Evolutionary conservation across 2,888 invertebrate species (phyloP).

Genomic region (Tanaodytes sp.): DNA sequence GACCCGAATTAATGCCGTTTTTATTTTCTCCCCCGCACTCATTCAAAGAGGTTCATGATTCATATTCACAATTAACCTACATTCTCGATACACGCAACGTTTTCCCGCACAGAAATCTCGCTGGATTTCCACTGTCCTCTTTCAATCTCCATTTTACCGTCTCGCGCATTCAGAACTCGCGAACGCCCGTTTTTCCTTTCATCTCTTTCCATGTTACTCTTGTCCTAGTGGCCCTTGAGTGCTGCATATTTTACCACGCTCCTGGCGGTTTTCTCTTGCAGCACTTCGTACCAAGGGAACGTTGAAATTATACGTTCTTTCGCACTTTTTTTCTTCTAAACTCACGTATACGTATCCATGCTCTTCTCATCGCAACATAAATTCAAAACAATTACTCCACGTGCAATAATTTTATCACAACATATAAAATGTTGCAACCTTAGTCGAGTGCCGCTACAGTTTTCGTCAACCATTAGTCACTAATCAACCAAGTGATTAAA

Average conservation of each 20-base stretch:
- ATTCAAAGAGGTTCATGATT: slow-evolving; percentile 40
- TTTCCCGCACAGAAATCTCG: slow-evolving; percentile 53
- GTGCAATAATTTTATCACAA: too few species aligned
- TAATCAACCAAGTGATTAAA: too few species aligned
- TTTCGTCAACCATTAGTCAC: too few species aligned
- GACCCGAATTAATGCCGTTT: too few species aligned
- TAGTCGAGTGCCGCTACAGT: too few species aligned
- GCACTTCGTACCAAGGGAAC: not conserved
- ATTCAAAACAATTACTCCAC: too few species aligned
- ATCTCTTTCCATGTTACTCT: slow-evolving; percentile 35
- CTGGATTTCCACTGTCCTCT: slow-evolving; percentile 31
- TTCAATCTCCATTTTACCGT: slow-evolving; percentile 21
- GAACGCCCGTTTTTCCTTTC: slow-evolving; percentile 15
- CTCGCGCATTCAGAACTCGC: slow-evolving; percentile 11
- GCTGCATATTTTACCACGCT: slow-evolving; percentile 43
- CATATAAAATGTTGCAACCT: too few species aligned
- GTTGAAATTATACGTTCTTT: too few species aligned
- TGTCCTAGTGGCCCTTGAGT: slow-evolving; percentile 36
- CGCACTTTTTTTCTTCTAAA: too few species aligned
- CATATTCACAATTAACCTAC: slow-evolving; percentile 57
- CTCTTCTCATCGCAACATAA: too few species aligned
- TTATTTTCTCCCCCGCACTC: slow-evolving; percentile 10
- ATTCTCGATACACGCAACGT: slow-evolving; percentile 57
- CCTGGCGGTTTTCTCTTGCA: slow-evolving; percentile 12
- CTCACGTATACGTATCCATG: too few species aligned